Conservation (phyloP, 2,797 vertebrate species). For the Falco biarmicus region DNA sequence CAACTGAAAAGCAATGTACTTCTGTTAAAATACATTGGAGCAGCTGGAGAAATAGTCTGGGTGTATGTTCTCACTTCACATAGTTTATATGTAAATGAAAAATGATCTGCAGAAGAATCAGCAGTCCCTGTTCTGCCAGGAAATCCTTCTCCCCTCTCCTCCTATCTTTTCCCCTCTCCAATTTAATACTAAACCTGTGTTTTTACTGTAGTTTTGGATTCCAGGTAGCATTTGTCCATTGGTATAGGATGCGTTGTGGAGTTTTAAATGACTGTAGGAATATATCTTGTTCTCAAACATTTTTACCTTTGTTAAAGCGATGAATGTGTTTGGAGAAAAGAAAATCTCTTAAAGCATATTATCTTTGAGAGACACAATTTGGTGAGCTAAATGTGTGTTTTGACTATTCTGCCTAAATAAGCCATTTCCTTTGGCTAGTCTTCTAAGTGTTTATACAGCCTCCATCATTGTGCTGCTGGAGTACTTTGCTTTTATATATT, state of each 20-base stretch:
- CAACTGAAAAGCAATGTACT: background rate
- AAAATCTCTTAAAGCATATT: background rate
- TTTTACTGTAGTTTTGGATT: background rate
- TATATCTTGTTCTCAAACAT: background rate
- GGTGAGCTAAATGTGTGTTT: background rate
- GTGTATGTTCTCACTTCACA: background rate
- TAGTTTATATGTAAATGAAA: background rate
- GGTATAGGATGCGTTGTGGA: background rate
- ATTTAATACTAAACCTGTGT: background rate
- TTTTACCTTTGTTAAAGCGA: background rate
- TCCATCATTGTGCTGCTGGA: background rate
- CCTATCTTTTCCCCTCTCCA: background rate
- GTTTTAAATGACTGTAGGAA: background rate
- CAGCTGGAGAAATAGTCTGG: background rate
- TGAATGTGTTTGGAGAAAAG: background rate
- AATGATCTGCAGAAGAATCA: background rate
- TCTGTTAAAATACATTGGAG: background rate
- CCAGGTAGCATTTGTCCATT: background rate
- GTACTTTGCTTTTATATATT: background rate
- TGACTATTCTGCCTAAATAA: background rate
- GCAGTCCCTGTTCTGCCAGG: background rate
- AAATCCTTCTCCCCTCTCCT: background rate
- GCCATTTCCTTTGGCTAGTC: background rate
- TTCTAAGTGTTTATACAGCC: background rate
- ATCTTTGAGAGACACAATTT: background rate